These are phyloP conservation scores for Corvus moneduloides DNA, from an alignment of 2,113 vertebrate species.

Conservation along the genomic window DNA sequence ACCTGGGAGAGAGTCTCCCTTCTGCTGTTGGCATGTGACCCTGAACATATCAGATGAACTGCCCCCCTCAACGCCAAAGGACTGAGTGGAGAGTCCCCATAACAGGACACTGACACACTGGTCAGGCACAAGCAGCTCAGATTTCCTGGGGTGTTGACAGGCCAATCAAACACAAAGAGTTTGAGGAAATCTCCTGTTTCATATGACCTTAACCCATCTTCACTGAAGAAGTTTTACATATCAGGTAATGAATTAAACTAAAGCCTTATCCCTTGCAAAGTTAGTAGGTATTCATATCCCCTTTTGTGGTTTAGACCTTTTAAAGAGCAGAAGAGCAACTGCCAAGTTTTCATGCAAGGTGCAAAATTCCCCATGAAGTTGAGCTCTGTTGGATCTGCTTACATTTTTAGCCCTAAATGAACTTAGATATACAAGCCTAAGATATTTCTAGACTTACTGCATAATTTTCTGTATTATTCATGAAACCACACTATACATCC, in stretches of 20 bases:
- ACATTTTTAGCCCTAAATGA: background rate
- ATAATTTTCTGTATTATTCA: background rate
- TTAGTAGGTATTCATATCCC: background rate
- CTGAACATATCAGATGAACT: background rate
- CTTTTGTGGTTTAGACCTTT: background rate
- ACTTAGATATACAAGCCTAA: background rate
- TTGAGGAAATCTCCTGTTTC: background rate
- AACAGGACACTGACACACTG: background rate
- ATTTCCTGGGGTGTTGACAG: background rate
- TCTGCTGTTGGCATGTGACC: background rate
- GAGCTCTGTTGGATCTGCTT: background rate
- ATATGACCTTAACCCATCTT: background rate
- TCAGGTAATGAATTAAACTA: background rate
- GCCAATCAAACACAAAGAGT: background rate
- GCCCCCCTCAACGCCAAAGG: too few species aligned
- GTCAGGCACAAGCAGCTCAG: background rate
- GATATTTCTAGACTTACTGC: background rate
- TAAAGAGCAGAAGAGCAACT: background rate
- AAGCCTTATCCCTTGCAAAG: background rate
- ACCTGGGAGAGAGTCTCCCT: background rate
- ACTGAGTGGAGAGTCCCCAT: background rate
- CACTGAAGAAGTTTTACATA: background rate
- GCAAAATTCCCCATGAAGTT: background rate
- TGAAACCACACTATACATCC: background rate
- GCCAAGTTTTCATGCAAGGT: background rate